Evolutionary conservation across 1,140 invertebrate genomes (phyloP).

Genomic region (Batillaria attramentaria): DNA sequence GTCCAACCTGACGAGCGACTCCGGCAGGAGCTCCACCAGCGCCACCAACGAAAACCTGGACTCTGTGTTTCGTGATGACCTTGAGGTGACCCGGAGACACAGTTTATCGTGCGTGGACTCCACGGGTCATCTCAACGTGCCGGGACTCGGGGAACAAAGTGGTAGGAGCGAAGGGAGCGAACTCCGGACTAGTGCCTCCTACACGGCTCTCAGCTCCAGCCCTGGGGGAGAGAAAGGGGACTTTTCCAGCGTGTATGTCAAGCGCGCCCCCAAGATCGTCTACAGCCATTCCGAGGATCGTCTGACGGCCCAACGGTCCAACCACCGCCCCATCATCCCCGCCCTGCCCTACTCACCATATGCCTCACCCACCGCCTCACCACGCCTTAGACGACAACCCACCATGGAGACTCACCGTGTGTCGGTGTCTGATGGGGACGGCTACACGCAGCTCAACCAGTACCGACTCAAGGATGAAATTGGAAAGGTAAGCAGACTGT

Average conservation of each 20-base stretch:
- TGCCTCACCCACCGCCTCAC: conserved; percentile 81
- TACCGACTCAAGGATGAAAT: conserved; percentile 95
- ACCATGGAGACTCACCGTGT: conserved; percentile 86
- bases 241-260: conserved; percentile 37
- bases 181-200: conserved; percentile 18
- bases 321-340: conserved; percentile 79
- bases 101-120: conserved; percentile 58
- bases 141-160: conserved; percentile 20
- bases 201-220: conserved; percentile 6
- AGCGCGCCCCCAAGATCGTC: conserved; percentile 63
- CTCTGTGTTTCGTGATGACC: conserved; percentile 24
- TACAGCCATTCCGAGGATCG: conserved; percentile 67
- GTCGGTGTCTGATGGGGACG: conserved; percentile 85
- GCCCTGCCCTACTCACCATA: conserved; percentile 84
- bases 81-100: conserved; percentile 42
- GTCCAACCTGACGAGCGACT: conserved; percentile 65
- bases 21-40: conserved; percentile 60
- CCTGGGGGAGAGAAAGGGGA: conserved; percentile 27
- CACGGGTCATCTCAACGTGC: conserved; percentile 62
- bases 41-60: conserved; percentile 43
- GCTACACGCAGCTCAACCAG: conserved; percentile 94
- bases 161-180: not conserved
- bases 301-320: conserved; percentile 42
- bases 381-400: conserved; percentile 80
- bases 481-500: conserved; percentile 91